Conservation (phyloP, 2,113 vertebrate genomes). For the Gambusia affinis region DNA sequence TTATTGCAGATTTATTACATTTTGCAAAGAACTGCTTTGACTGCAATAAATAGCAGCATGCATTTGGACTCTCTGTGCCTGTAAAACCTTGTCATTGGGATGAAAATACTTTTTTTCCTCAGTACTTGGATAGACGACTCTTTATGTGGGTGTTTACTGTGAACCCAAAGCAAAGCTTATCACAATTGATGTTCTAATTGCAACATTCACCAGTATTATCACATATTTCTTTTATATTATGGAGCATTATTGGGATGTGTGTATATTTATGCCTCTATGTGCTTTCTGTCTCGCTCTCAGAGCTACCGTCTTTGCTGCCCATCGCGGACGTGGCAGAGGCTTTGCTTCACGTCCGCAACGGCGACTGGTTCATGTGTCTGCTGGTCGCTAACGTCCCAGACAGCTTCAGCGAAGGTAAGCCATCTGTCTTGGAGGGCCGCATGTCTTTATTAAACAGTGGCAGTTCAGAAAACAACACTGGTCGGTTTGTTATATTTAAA, state of each 20-base stretch:
- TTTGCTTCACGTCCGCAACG: conserved; percentile 92
- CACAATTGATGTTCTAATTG: too few species aligned
- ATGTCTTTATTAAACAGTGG: conserved; percentile 22
- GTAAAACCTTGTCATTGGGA: too few species aligned
- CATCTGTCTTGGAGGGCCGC: conserved; percentile 6
- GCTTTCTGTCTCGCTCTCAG: conserved; percentile 64
- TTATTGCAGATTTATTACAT: too few species aligned
- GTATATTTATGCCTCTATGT: neutral
- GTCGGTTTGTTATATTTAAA: neutral
- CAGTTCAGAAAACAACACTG: neutral
- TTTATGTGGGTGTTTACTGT: too few species aligned
- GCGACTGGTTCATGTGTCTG: conserved; percentile 97
- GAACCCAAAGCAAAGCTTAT: too few species aligned
- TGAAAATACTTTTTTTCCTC: too few species aligned
- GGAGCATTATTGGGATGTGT: neutral
- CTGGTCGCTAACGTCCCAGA: conserved; percentile 97
- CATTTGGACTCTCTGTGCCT: too few species aligned
- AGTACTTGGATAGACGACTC: too few species aligned
- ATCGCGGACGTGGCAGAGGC: conserved; percentile 96
- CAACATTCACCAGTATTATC: too few species aligned
- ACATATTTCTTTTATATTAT: too few species aligned
- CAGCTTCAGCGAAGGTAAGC: conserved; percentile 96
- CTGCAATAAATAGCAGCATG: too few species aligned
- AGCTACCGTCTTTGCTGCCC: conserved; percentile 92
- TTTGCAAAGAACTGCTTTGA: too few species aligned